Base-by-base conservation (phyloP, 2,113 vertebrate genomes). In the Bubo scandiacus region DNA sequence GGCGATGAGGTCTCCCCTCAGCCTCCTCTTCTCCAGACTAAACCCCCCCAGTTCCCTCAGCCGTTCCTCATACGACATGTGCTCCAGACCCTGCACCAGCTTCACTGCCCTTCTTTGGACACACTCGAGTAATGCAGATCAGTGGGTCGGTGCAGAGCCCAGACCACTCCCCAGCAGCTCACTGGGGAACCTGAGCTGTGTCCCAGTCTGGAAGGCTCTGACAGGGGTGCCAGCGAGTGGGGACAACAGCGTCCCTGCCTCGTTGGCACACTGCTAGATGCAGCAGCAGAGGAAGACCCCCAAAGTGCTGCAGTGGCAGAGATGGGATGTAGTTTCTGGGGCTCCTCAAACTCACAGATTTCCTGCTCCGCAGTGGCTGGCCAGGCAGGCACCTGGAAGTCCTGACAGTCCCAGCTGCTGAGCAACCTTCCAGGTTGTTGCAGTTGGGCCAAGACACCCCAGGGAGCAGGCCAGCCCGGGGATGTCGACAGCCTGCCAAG, bases 331-430 rank as follows among this genome's bases (percentile, higher is more conserved):
- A 5, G 3, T 29, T 58, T 15, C 10, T 11, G 52, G 43, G 18
- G 29, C 23, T 83, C 54, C 71, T 55, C 4, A 4, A 38, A 10
- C 36, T 71, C 90, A 15, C 43, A 22, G 67, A 42, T 40, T 27
- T 38, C 54, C 88, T 6, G 0, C 55, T 49, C 26, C 20, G 0
- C 0, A 1, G 66, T 6, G 0, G 32, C 66, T 36, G 55, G 30
- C 49, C 78, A 74, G 73, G 72, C 30, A 26, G 32, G 59, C 81
- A 40, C 29, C 79, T 67, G 84, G 42, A 25, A 54, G 17, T 26
- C 29, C 74, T 30, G 47, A 5, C 4, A 25, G 32, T 14, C 81
- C 71, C 78, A 59, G 88, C 61, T 51, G 81, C 90, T 68, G 47
- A 88, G 78, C 82, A 57, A 42, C 19, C 25, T 32, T 19, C 66